Base-by-base conservation (phyloP, 2,113 vertebrate species). In the Drymodes brunneopygia region DNA sequence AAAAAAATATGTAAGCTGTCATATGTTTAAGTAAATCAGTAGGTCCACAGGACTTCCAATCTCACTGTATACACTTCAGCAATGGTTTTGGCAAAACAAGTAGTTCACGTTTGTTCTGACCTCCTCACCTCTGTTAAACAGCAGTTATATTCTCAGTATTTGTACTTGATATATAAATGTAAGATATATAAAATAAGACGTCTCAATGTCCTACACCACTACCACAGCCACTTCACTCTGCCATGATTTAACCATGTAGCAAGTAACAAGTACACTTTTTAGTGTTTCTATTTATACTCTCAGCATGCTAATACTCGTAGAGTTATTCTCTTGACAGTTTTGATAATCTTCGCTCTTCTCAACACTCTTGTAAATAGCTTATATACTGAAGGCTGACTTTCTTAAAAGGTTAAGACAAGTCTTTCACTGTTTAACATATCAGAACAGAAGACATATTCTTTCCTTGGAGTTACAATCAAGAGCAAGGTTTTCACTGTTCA, bases 241-340 rank as follows among this genome's bases (percentile, higher is more conserved):
- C 36, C 38, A 18, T 15, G 47, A 79, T 64, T 60, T 81, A 71
- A 31, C 22, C 35, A 44, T 16, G 7, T 29, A 51, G 53, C 12
- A 65, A n/a, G 5, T 40, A 67, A 53, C 11, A 20, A 69, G 10
- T 9, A 31, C 4, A 6, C 9, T 48, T 75, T 47, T 48, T 19
- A 86, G 5, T 73, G 61, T 45, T 83, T 65, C n/a, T 80, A 6
- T 53, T 81, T 80, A 54, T 77, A 56, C 4, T 35, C 23, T 35
- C 23, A 64, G 27, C 0, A 0, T 51, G 33, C 25, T 70, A 62
- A 74, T 71, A 45, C 3, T 35, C 28, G 44, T 4, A 42, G 20
- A 57, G 7, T 73, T 53, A 79, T 22, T 85, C 12, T 83, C 40
- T 71, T 72, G 22, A 45, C 66, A 78, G n/a, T 40, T 69, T 25